These are phyloP conservation scores for Physella acuta DNA, from an alignment of 1,140 invertebrate species.

Conservation along the genomic window DNA sequence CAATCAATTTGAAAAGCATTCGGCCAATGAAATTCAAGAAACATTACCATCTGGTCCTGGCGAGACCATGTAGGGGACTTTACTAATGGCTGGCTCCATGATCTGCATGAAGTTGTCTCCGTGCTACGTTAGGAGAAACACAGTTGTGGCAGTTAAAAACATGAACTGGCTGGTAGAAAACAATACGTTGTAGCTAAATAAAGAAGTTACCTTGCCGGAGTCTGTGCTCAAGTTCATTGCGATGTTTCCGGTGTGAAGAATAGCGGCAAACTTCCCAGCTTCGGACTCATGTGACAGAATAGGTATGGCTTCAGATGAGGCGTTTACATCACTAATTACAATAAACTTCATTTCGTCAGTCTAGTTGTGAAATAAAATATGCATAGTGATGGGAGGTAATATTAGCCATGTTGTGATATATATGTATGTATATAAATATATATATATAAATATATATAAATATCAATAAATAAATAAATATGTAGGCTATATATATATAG, in stretches of 20 bases:
- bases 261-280: neutral
- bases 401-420: neutral
- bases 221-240: conserved; percentile 8
- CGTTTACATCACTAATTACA: neutral
- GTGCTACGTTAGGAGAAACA: too few species aligned
- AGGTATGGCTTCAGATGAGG: neutral
- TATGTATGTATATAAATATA: conserved; percentile 3
- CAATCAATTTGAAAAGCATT: neutral
- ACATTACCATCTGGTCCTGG: conserved; percentile 56
- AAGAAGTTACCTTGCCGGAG: neutral
- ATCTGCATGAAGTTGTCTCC: conserved; percentile 54
- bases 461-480: neutral
- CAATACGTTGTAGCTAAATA: too few species aligned
- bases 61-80: conserved; percentile 56
- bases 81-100: conserved; percentile 48
- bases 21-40: neutral
- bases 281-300: neutral
- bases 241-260: neutral
- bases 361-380: neutral
- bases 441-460: conserved; percentile 15
- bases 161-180: too few species aligned
- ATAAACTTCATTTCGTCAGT: neutral
- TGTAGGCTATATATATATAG: neutral
- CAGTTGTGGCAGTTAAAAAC: too few species aligned
- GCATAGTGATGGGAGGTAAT: neutral